Evolutionary conservation across 2,888 invertebrate genomes (phyloP).

Genomic region (Chirona hameri): DNA sequence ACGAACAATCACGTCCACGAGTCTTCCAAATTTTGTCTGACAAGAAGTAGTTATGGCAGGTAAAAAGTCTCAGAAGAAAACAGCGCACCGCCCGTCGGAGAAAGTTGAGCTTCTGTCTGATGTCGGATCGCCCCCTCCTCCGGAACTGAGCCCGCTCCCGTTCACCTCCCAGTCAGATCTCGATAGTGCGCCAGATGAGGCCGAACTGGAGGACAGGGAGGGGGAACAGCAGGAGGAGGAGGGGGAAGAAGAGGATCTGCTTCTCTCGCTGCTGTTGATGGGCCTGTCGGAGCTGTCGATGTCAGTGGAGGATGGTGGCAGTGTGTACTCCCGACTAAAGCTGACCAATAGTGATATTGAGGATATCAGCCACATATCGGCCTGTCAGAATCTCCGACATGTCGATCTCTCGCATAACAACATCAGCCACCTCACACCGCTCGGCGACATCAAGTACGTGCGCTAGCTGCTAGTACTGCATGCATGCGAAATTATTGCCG

Average conservation of each 20-base stretch:
- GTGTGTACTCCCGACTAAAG: neutral
- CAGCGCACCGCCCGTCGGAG: too few species aligned
- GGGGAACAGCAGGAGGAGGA: neutral
- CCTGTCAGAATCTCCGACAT: neutral
- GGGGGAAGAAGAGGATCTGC: neutral
- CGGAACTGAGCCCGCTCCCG: too few species aligned
- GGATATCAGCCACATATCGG: neutral
- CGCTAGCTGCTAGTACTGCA: too few species aligned
- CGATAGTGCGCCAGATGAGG: neutral
- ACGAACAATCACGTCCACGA: too few species aligned
- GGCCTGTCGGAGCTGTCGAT: neutral
- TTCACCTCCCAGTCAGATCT: too few species aligned
- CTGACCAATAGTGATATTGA: neutral
- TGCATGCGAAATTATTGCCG: too few species aligned
- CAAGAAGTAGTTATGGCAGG: too few species aligned
- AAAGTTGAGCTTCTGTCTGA: too few species aligned
- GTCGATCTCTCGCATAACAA: slow-evolving; percentile 6
- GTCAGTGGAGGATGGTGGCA: neutral
- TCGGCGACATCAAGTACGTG: neutral
- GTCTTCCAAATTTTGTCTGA: too few species aligned
- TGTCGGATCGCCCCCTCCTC: too few species aligned
- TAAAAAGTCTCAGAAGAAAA: too few species aligned
- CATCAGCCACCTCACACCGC: neutral
- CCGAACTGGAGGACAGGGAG: neutral
- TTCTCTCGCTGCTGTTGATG: neutral